These are phyloP conservation scores for Caenorhabditis angaria DNA, from an alignment of 2,888 invertebrate genomes.

Conservation along the genomic window DNA sequence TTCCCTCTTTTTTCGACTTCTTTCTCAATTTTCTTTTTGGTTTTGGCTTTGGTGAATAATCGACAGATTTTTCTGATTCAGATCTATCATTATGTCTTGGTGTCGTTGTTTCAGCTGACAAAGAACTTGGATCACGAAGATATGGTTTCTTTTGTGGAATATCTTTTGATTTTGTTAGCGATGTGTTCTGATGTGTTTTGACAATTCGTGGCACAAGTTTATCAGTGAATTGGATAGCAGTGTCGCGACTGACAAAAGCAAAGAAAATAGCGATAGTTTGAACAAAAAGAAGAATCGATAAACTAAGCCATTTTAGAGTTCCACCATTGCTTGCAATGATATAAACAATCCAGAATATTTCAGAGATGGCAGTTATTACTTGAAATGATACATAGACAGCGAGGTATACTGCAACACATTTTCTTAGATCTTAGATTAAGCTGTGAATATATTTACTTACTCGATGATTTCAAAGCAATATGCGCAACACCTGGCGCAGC, in stretches of 20 bases:
- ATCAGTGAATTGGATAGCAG: not conserved
- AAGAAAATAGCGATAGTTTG: not conserved
- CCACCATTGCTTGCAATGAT: not conserved
- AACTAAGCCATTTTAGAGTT: not conserved
- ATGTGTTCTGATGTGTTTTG: not conserved
- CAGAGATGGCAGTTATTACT: conserved; percentile 24
- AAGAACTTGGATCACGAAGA: not conserved
- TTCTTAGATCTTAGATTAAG: not conserved
- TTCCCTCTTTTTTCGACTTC: not conserved
- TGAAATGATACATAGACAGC: conserved; percentile 27
- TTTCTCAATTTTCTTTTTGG: not conserved
- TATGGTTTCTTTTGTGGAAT: not conserved
- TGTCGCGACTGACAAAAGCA: not conserved
- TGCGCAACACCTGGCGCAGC: conserved; percentile 23
- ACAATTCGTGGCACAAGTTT: not conserved
- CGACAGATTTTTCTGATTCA: not conserved
- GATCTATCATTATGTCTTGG: no score
- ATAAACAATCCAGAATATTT: conserved; percentile 34
- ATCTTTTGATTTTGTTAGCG: not conserved
- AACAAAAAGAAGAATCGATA: not conserved
- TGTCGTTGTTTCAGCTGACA: no score
- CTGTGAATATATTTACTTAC: conserved; percentile 14
- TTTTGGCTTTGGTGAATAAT: not conserved
- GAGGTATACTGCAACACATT: conserved; percentile 23
- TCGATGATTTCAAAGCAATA: conserved; percentile 14